A percentile compares a stretch with the other conserved stretches of the same genome.
Conservation (phyloP, 2,888 invertebrate species). For the Hipparchia sbordonii region DNA sequence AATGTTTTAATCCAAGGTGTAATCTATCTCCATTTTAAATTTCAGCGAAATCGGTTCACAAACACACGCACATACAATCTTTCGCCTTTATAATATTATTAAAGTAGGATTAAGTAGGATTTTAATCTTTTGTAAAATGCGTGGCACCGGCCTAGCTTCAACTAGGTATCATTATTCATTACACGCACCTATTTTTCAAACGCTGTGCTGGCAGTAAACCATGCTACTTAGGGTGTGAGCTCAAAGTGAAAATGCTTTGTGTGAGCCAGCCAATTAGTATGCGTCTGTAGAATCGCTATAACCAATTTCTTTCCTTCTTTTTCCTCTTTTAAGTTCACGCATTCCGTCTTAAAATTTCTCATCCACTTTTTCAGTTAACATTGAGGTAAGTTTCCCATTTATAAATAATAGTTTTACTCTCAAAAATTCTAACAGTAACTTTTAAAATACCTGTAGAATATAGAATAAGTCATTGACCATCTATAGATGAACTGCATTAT, state of each 20-base stretch:
- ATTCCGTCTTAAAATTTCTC: not conserved
- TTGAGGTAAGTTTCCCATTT: too few species aligned
- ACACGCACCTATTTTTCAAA: not conserved
- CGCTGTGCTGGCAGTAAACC: not conserved
- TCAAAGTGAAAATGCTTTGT: slow-evolving; percentile 2
- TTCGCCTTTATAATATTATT: too few species aligned
- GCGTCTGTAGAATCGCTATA: not conserved
- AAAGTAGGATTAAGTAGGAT: too few species aligned
- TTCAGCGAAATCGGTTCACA: too few species aligned
- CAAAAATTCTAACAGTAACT: not conserved
- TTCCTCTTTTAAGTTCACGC: not conserved
- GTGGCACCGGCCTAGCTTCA: not conserved
- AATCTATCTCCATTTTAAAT: too few species aligned
- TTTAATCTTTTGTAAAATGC: not conserved
- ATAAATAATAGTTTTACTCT: not conserved
- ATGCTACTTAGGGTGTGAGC: not conserved
- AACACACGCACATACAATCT: too few species aligned
- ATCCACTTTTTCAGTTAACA: too few species aligned
- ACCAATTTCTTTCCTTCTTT: not conserved
- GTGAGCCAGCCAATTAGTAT: slow-evolving; percentile 5
- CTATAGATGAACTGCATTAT: slow-evolving; percentile 2
- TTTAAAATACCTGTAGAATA: not conserved
- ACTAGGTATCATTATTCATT: not conserved
- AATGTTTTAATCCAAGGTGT: too few species aligned
- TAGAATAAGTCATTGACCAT: slow-evolving; percentile 1